Evolutionary conservation across 1,140 invertebrate genomes (phyloP).

Genomic region (Argopecten irradians): DNA sequence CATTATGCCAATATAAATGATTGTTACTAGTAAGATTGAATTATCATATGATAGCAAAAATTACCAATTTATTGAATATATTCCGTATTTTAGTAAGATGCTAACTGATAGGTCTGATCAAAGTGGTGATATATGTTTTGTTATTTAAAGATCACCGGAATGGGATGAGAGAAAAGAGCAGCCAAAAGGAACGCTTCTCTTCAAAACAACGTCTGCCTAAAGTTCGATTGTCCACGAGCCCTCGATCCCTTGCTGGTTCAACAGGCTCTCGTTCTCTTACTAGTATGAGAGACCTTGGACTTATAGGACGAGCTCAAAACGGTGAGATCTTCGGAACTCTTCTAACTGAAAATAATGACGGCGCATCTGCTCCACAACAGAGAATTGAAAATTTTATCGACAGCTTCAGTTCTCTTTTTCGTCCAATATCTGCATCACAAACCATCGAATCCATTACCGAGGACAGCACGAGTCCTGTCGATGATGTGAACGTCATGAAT

Average conservation of each 20-base stretch:
- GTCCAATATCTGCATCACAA: neutral
- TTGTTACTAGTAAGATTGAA: too few species aligned
- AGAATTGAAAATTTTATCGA: neutral
- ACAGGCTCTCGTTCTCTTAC: neutral
- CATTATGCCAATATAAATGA: too few species aligned
- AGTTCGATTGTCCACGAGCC: neutral
- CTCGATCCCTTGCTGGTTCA: too few species aligned
- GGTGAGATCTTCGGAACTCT: neutral
- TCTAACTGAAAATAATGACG: neutral
- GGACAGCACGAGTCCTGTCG: neutral
- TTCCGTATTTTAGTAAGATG: too few species aligned
- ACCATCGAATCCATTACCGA: neutral
- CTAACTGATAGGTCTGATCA: too few species aligned
- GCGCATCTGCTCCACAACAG: neutral
- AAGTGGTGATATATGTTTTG: too few species aligned
- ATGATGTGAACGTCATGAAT: neutral
- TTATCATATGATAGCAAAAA: too few species aligned
- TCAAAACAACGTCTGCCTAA: neutral
- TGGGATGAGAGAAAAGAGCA: neutral
- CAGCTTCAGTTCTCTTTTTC: neutral
- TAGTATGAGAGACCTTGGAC: neutral
- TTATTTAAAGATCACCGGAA: neutral
- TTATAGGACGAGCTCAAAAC: neutral
- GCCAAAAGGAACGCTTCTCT: neutral
- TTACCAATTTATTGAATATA: too few species aligned